Conservation (phyloP, 1,140 invertebrate genomes). For the Maconellicoccus hirsutus region DNA sequence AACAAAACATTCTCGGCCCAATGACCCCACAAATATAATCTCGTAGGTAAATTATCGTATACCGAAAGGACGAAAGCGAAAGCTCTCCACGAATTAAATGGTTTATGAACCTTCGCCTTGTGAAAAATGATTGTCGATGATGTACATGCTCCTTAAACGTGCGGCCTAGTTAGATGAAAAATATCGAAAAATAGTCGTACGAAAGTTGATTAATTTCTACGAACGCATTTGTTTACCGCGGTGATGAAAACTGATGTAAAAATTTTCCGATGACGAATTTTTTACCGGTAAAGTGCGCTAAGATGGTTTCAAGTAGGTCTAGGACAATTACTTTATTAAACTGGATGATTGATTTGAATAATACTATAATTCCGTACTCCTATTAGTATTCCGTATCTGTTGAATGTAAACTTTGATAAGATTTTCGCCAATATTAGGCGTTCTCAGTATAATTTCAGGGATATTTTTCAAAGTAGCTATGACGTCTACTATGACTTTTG, state of each 20-base stretch:
- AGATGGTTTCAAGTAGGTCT: background rate
- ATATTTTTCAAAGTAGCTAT: too few relatives aligned
- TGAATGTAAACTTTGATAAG: background rate
- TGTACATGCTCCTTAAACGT: background rate
- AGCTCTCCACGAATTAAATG: background rate
- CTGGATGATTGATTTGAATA: background rate
- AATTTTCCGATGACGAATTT: background rate
- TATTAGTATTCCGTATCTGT: background rate
- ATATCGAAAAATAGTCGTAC: background rate
- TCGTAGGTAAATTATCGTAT: background rate
- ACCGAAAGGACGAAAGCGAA: slow-evolving; percentile 7
- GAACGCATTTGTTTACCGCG: background rate
- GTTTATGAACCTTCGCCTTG: background rate
- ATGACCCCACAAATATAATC: background rate
- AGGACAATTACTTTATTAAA: background rate
- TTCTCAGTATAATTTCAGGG: too few relatives aligned
- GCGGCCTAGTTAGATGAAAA: background rate
- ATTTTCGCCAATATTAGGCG: too few relatives aligned
- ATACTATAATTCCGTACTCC: background rate
- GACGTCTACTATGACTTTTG: too few relatives aligned
- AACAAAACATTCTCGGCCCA: background rate
- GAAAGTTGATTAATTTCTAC: background rate
- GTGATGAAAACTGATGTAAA: background rate
- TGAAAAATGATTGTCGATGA: background rate
- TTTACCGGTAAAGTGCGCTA: background rate